A percentile compares a stretch with the other conserved stretches of the same genome.
Evolutionary conservation across 2,888 invertebrate species (phyloP).

Genomic region (Uropetala carovei): DNA sequence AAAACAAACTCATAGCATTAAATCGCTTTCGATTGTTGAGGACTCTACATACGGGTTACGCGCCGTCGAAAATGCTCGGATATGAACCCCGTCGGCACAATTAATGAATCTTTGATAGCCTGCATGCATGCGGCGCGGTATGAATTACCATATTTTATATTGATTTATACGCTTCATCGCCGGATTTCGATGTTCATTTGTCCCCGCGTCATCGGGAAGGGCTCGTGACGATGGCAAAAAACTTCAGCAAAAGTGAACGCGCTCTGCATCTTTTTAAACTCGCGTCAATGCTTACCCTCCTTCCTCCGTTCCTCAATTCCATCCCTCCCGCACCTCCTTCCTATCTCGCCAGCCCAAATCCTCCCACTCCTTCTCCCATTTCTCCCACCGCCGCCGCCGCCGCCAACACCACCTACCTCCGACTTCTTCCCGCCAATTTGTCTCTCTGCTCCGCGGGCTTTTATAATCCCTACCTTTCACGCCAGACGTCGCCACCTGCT

Average conservation of each 20-base stretch:
- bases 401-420: neutral
- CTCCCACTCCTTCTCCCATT: neutral
- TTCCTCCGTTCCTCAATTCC: too few species aligned
- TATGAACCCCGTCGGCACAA: neutral
- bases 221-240: constrained; percentile 9
- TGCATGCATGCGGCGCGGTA: neutral
- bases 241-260: neutral
- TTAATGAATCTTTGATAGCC: constrained; percentile 7
- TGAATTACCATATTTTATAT: constrained; percentile 13
- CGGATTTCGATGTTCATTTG: constrained; percentile 6
- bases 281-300: neutral
- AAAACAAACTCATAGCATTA: neutral
- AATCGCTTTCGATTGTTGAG: constrained; percentile 1
- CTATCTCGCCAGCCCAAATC: too few species aligned
- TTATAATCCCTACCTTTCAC: constrained; percentile 6
- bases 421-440: constrained; percentile 15
- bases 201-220: neutral
- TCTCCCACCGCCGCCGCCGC: neutral
- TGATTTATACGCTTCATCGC: neutral
- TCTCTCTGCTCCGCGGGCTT: constrained; percentile 19
- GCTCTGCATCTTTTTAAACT: neutral
- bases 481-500: constrained; percentile 14
- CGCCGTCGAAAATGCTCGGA: neutral
- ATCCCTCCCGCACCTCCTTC: neutral
- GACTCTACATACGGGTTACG: neutral